phyloP scores from a whole-genome alignment of 2,888 invertebrate species.

The Hemicrepidius hirtus region DNA sequence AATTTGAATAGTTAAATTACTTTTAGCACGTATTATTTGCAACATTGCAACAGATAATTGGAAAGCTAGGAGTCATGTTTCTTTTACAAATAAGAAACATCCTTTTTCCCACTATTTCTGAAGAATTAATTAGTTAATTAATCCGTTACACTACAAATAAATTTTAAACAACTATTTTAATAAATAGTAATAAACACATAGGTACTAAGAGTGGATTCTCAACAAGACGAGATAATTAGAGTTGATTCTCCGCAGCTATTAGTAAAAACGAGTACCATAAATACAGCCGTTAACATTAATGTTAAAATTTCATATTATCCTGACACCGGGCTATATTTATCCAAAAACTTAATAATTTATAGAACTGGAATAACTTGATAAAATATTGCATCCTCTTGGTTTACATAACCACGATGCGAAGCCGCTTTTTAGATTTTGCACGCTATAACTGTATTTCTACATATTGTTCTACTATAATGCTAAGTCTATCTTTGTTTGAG shows the following conservation, averaged over 20 bases:
- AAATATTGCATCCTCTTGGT: slow-evolving; percentile 59
- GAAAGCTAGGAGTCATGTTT: too few relatives aligned
- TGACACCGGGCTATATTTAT: slow-evolving; percentile 53
- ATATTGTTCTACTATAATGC: slow-evolving; percentile 36
- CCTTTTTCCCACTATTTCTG: too few relatives aligned
- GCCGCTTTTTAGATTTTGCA: slow-evolving; percentile 55
- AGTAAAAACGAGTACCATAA: slow-evolving; percentile 35
- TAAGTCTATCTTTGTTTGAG: slow-evolving; percentile 37
- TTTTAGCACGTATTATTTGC: too few relatives aligned
- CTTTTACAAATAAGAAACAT: too few relatives aligned
- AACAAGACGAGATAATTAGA: too few relatives aligned
- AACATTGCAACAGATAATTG: too few relatives aligned
- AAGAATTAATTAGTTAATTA: too few relatives aligned
- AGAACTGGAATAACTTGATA: slow-evolving; percentile 58
- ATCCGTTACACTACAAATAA: too few relatives aligned
- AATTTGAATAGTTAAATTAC: too few relatives aligned
- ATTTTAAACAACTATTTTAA: too few relatives aligned
- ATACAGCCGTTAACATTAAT: slow-evolving; percentile 37
- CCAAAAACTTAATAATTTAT: slow-evolving; percentile 60
- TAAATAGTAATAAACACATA: too few relatives aligned
- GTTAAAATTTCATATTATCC: slow-evolving; percentile 41
- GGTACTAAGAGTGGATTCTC: too few relatives aligned
- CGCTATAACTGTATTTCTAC: slow-evolving; percentile 39
- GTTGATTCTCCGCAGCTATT: slow-evolving; percentile 6
- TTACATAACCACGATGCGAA: slow-evolving; percentile 52